Evolutionary conservation across 2,888 invertebrate species (phyloP).

Genomic region (Pterostichus niger): DNA sequence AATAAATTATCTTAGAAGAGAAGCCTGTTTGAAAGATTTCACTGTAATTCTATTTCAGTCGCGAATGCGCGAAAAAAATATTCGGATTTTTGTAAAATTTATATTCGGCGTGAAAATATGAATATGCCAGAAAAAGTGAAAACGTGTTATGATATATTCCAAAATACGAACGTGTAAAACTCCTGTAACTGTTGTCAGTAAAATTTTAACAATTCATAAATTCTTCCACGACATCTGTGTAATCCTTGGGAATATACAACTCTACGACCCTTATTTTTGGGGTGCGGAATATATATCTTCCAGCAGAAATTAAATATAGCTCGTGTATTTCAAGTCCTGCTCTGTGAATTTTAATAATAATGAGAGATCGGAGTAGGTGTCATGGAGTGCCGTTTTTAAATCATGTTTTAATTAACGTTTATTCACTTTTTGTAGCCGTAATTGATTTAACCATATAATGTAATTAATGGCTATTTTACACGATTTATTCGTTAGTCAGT

Average conservation of each 20-base stretch:
- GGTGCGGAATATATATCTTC: slow-evolving; percentile 36
- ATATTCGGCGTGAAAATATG: slow-evolving; percentile 22
- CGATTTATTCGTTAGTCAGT: neutral
- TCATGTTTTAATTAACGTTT: neutral
- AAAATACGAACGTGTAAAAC: neutral
- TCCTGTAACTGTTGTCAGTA: slow-evolving; percentile 34
- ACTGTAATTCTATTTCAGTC: neutral
- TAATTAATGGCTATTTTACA: neutral
- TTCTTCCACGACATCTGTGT: slow-evolving; percentile 36
- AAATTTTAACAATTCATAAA: slow-evolving; percentile 54
- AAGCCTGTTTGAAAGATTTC: too few relatives aligned
- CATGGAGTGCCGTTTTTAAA: neutral
- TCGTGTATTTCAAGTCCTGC: neutral
- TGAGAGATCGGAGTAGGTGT: neutral
- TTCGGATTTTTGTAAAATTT: slow-evolving; percentile 3
- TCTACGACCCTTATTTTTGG: slow-evolving; percentile 27
- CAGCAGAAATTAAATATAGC: slow-evolving; percentile 24
- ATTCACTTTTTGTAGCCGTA: neutral
- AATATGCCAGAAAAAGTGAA: slow-evolving; percentile 9
- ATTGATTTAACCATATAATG: neutral
- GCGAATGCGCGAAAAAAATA: neutral
- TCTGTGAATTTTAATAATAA: slow-evolving; percentile 31
- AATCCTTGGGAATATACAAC: slow-evolving; percentile 43
- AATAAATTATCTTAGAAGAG: too few relatives aligned
- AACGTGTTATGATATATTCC: slow-evolving; percentile 34